Conservation (phyloP, 2,797 vertebrate species). For the Catharus ustulatus region DNA sequence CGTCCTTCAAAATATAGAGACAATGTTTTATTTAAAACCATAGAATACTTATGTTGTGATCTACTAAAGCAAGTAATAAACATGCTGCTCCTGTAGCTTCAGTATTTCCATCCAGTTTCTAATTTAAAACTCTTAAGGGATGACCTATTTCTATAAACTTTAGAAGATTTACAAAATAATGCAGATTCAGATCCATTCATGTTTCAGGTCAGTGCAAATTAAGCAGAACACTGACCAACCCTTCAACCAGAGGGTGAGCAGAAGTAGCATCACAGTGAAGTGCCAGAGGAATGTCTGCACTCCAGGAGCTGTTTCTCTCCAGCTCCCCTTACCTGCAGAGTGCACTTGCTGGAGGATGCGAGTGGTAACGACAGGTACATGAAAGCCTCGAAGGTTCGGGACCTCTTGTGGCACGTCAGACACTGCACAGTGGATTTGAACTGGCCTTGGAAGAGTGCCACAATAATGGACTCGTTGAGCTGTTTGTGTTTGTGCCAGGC, state of each 20-base stretch:
- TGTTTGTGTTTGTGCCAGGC: slow-evolving; percentile 96
- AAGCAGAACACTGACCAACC: neutral
- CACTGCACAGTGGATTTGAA: slow-evolving; percentile 98
- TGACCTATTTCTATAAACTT: neutral
- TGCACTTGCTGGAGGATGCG: slow-evolving; percentile 93
- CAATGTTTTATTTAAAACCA: neutral
- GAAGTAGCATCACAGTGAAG: neutral
- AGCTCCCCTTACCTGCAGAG: slow-evolving; percentile 85
- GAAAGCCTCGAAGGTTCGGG: slow-evolving; percentile 96
- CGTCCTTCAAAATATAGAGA: neutral
- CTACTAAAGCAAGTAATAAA: neutral
- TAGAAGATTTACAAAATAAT: neutral
- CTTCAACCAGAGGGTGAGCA: neutral
- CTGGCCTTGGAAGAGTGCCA: slow-evolving; percentile 96
- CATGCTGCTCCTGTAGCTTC: neutral
- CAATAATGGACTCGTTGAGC: slow-evolving; percentile 96
- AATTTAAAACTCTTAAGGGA: neutral
- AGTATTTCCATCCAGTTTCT: neutral
- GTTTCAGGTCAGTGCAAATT: neutral
- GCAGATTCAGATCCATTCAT: neutral
- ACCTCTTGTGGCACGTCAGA: slow-evolving; percentile 93
- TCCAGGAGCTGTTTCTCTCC: neutral
- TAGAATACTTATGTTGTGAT: neutral
- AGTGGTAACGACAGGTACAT: slow-evolving; percentile 96
- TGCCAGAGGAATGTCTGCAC: neutral